These are phyloP conservation scores for Phrynosoma platyrhinos DNA, from an alignment of 2,113 vertebrate species.

Conservation along the genomic window DNA sequence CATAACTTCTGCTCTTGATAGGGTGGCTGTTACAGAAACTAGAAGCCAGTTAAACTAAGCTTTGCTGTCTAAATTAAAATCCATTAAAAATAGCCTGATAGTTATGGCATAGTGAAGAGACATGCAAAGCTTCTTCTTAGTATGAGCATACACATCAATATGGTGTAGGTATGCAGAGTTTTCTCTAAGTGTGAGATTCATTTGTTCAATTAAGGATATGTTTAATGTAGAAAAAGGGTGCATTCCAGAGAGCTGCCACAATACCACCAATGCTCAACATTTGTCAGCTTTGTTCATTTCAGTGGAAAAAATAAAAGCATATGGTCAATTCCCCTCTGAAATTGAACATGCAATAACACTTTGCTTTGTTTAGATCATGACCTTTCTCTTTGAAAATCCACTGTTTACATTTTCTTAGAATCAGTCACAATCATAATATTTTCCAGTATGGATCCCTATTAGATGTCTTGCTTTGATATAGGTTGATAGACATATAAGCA, in stretches of 20 bases:
- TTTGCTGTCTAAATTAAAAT: not conserved
- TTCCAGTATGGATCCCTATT: not conserved
- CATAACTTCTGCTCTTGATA: not conserved
- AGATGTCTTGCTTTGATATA: not conserved
- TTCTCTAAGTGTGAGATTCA: not conserved
- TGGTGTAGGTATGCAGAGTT: not conserved
- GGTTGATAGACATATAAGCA: not conserved
- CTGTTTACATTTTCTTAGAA: not conserved
- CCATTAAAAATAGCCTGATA: not conserved
- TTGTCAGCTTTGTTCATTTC: not conserved
- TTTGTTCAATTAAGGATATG: not conserved
- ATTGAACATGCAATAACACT: not conserved
- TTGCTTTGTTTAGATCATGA: not conserved
- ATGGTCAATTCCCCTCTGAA: not conserved
- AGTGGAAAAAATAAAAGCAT: not conserved
- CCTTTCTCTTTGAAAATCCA: not conserved
- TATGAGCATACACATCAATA: not conserved
- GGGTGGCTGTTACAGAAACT: not conserved
- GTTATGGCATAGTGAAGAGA: not conserved
- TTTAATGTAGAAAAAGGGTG: too few relatives aligned
- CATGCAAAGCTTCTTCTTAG: not conserved
- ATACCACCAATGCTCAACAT: not conserved
- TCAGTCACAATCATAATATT: not conserved
- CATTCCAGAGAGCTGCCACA: too few relatives aligned
- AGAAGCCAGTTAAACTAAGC: not conserved